phyloP scores from a whole-genome alignment of 1,140 invertebrate species.

The Ruditapes philippinarum region DNA sequence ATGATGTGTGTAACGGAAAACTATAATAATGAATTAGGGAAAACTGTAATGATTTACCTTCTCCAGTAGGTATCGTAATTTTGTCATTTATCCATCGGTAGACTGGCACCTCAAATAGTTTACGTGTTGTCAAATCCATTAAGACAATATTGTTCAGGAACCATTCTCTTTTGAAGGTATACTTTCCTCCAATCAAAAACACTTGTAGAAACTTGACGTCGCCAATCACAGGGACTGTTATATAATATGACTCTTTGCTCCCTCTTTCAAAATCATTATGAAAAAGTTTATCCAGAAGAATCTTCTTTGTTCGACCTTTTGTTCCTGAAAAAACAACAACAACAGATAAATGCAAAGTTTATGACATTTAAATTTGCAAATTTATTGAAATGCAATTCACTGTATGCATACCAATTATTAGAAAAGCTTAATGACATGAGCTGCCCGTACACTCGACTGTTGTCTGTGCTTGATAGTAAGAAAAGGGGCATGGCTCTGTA shows the following conservation, averaged over 20 bases:
- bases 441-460: too few relatives aligned
- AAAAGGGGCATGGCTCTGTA: too few relatives aligned
- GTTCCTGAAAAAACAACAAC: constrained; percentile 32
- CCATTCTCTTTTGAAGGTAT: constrained; percentile 41
- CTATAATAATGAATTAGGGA: too few relatives aligned
- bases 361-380: too few relatives aligned
- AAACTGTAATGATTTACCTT: constrained; percentile 20
- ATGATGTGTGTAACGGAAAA: too few relatives aligned
- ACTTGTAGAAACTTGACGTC: constrained; percentile 54
- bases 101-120: constrained; percentile 42
- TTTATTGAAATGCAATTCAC: too few relatives aligned
- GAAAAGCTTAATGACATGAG: too few relatives aligned
- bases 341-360: too few relatives aligned
- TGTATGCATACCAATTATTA: too few relatives aligned
- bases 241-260: constrained; percentile 60
- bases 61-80: constrained; percentile 49
- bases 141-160: constrained; percentile 59
- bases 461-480: too few relatives aligned
- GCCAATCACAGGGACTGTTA: constrained; percentile 48
- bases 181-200: constrained; percentile 55
- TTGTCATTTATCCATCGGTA: constrained; percentile 47
- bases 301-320: constrained; percentile 50
- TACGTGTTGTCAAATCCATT: constrained; percentile 50
- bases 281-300: constrained; percentile 53
- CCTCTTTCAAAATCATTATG: constrained; percentile 64